Base-by-base conservation (phyloP, 2,888 invertebrate species). In the Microplitis manilae region DNA sequence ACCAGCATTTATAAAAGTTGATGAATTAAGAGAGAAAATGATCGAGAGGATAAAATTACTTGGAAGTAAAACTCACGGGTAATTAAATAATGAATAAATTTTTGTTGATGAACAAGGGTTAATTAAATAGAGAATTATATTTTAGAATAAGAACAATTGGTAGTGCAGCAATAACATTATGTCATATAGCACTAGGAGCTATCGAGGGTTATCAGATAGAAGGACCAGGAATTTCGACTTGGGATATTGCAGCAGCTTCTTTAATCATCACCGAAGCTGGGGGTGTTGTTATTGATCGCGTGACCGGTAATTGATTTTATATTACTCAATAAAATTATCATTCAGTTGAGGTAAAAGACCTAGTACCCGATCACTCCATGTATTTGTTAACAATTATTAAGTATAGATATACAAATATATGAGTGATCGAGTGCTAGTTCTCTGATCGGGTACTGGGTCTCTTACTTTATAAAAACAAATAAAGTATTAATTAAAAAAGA, bases 161-260 rank as follows among this genome's bases (percentile, higher is more conserved):
- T 1, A 94, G 94, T 71, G 95, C 95, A 1, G 95, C 95, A 1
- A 86, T 96, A 79, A 93, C 94, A 60, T 91, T 96, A 83, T 94
- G 95, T 83, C 93, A 93, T 86, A 93, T 96, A 0, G 96, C 96
- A 1, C 90, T 92, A 77, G 96, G 96, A 4, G 90, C 91, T 69
- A 91, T 93, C 30, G 95, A 95, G 85, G 93, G 92, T 59, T 96
- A 95, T 87, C 93, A 93, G 83, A 94, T 95, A 84, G 94, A 94
- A 86, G 89, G 89, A 61, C 89, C 89, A 38, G 95, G 95, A 76
- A 91, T 96, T 65, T 93, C 95, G 83, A 92, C 94, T 9, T 96
- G 96, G 96, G 96, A 96, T 87, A 93, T 95, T 41, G 94, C 95
- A 38, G 96, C 95, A 13, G 94, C 95, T 2, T 93, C 92, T 38